Evolutionary conservation across 2,797 vertebrate genomes (phyloP), one percentile per base, ranked within the genome.

Genomic region (Macropus fuliginosus): DNA sequence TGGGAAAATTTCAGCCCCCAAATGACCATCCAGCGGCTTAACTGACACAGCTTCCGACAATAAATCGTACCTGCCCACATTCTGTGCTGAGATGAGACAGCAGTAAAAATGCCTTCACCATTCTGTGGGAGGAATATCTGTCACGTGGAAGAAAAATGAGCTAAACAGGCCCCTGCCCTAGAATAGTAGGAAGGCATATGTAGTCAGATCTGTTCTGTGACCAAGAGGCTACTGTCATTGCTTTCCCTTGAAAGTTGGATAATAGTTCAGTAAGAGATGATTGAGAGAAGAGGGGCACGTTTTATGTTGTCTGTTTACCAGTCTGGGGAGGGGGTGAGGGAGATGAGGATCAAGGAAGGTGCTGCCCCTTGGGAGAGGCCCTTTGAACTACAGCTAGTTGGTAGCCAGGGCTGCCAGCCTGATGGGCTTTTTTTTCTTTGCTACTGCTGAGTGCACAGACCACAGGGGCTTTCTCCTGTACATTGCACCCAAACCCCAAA

Each of bases 401-500:
- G 29, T n/a, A 34, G 34, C 4, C 0, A n/a, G 16, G 16, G 13
- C 34, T 66, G 14, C 62, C 1, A 1, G 34, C 62, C 29, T 40
- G 18, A 9, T 66, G 62, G 16, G 1, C n/a, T n/a, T 34, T n/a
- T 16, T 28, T 66, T n/a, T 28, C 56, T 29, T 16, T n/a, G n/a
- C 16, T n/a, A 34, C 62, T 66, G 62, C 14, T 74, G 18, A 74
- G 1, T 74, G n/a, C 16, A 14, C 59, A 34, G 59, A 62, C n/a
- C 18, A 2, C 16, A 74, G 14, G 14, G 16, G 5, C 66, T 74
- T 74, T 74, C 6, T 74, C 66, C n/a, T 40, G 66, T 74, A 40
- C 14, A 94, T 81, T 95, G 99, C 99, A 99, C 99, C 98, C 98
- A 98, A 98, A 98, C 98, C 99, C 99, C 99, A 99, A 99, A 98